Base-by-base conservation (phyloP, 2,888 invertebrate species). In the Gerris lacustris region DNA sequence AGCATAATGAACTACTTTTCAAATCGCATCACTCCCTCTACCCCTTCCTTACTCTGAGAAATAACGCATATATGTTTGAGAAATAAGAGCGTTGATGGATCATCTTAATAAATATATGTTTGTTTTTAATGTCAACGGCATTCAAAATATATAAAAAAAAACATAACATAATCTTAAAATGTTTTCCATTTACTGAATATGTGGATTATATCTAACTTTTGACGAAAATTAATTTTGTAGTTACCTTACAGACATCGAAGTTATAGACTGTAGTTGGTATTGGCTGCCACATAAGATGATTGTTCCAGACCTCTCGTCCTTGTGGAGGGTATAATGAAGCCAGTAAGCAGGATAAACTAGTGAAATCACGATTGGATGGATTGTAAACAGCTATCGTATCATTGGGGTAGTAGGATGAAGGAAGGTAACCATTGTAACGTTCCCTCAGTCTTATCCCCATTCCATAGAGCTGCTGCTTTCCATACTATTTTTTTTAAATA, bases 291-390 rank as follows among this genome's bases (percentile, higher is more conserved):
- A 84, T 78, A 74, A 87, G 82, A 71, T 86, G 82, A 0, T 82
- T 79, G 76, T 86, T 86, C 88, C 88, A 89, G 76, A 84, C 81
- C 77, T 90, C 87, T 6, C 83, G 79, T 67, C 83, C 82, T 0
- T 81, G 79, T 0, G 89, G 89, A 5, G 88, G 88, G 79, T 85
- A 92, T 67, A 93, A 80, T 0, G 92, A 94, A 0, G 93, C 91
- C 63, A 93, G 82, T 73, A 94, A 84, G 45, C 88, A 83, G 78
- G 91, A 87, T 0, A 92, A 94, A 78, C 93, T 94, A 89, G 92
- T 91, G 67, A 72, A 74, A 55, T 74, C 74, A 43, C 74, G 63
- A 67, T 73, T 55, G 55, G 9, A 1, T 11, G 55, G 55, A 55
- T 73, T 75, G 6, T 72, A 67, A n/a, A 71, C 64, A 43, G 72